Conservation (phyloP, 2,113 vertebrate species). For the Antigone vipio region DNA sequence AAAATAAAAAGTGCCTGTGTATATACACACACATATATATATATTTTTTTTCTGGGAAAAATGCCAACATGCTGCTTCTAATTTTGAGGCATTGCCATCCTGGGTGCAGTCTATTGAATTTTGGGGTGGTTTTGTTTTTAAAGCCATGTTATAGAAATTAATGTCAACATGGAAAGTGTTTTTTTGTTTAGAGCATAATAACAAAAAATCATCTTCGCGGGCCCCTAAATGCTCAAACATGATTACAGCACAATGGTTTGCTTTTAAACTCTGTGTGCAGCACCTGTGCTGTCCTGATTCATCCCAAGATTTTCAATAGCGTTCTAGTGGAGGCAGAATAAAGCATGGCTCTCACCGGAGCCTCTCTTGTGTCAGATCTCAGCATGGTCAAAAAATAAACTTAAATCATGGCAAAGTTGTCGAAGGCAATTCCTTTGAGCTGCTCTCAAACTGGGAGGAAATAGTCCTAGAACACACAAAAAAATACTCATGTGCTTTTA, state of each 20-base stretch:
- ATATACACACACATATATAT: not conserved
- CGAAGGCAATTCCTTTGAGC: not conserved
- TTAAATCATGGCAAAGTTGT: not conserved
- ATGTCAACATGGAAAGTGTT: not conserved
- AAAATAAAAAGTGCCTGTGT: not conserved
- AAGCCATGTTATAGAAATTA: conserved; percentile 29
- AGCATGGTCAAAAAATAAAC: conserved; percentile 20
- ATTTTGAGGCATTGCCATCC: conserved; percentile 28
- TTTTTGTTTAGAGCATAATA: not conserved
- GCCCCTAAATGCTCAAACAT: conserved; percentile 2
- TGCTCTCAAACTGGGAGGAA: not conserved
- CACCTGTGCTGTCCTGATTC: not conserved
- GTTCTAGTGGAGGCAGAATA: not conserved
- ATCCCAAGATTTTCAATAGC: not conserved
- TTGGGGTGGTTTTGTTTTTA: conserved; percentile 31
- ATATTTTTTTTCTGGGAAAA: not conserved
- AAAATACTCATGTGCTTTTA: not conserved
- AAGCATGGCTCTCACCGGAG: not conserved
- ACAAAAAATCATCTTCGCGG: not conserved
- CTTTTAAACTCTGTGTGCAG: not conserved
- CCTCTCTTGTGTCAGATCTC: conserved; percentile 16
- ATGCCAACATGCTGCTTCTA: conserved; percentile 4
- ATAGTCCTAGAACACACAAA: not conserved
- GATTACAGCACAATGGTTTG: not conserved
- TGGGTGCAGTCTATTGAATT: conserved; percentile 11